Percentiles rank a stretch among this genome's conserved stretches.
phyloP scores from a whole-genome alignment of 2,113 vertebrate genomes.

The Chloropsis hardwickii region DNA sequence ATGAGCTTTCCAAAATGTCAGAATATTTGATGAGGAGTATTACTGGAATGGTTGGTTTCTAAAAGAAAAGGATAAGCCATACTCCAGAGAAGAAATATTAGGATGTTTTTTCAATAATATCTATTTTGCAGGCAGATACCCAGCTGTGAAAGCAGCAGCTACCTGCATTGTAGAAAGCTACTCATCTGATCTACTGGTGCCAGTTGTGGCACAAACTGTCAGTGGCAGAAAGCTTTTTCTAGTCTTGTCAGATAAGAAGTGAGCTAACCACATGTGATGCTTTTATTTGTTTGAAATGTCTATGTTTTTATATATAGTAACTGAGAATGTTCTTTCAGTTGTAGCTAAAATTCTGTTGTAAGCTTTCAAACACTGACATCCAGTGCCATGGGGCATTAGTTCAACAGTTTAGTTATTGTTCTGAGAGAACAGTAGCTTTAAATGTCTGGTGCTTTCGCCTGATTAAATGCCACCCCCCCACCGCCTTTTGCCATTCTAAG shows the following conservation, averaged over 20 bases:
- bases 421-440: neutral
- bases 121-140: neutral
- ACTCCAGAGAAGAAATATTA: neutral
- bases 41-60: neutral
- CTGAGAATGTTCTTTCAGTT: neutral
- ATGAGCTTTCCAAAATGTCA: neutral
- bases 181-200: neutral
- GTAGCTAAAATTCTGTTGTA: neutral
- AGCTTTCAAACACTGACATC: neutral
- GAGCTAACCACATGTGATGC: neutral
- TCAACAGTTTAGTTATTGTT: constrained; percentile 12
- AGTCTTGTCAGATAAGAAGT: neutral
- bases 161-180: neutral
- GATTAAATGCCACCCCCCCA: neutral
- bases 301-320: neutral
- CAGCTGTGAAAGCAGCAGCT: neutral
- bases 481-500: neutral
- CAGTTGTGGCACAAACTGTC: neutral
- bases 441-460: neutral
- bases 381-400: neutral
- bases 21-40: neutral
- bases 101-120: neutral
- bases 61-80: neutral
- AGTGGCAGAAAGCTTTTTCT: neutral
- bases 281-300: neutral